Evolutionary conservation across 2,113 vertebrate genomes (phyloP), one percentile per base, ranked within the genome.

Genomic region (Natator depressus): DNA sequence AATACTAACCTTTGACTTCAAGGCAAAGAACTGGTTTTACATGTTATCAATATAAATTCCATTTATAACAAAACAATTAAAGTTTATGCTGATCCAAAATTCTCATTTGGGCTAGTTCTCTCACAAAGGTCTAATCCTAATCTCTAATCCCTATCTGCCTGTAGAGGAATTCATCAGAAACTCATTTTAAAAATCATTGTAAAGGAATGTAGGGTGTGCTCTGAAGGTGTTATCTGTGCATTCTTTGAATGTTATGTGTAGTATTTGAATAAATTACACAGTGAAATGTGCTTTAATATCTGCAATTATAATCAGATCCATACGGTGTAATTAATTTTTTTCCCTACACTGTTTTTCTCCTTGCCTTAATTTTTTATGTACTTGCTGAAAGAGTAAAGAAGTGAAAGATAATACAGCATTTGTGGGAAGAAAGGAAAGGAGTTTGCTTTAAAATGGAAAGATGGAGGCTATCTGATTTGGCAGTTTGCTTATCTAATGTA

Each of bases 381-480:
- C 79, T 76, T 80, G 82, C 82, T 86, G 47, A 95, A 94, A 93
- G 87, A 95, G 54, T 27, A 65, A 82, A 78, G 86, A 82, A 47
- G 94, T 82, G 79, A 95, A 97, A 94, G 62, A 94, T 11, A 93
- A 97, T 75, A 88, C 87, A 85, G 69, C 54, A 89, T 50, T 72
- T 85, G 72, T 35, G 89, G 57, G 83, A 92, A 88, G 78, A 82
- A 93, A 93, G 89, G 78, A 82, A 93, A 93, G 89, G 53, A 95
- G 72, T 13, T 87, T 53, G 42, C 38, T 92, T 89, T 89, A 95
- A 95, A 97, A 92, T 14, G 82, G 75, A 96, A 97, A 94, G 84
- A 97, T 82, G 81, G 89, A 93, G 47, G 81, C 93, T 80, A 96
- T 95, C 80, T 93, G 88, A 97, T 84, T 72, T 96, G 95, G 85